These are phyloP conservation scores for Oncopodura yosiiana DNA, from an alignment of 1,140 invertebrate genomes.

Conservation along the genomic window DNA sequence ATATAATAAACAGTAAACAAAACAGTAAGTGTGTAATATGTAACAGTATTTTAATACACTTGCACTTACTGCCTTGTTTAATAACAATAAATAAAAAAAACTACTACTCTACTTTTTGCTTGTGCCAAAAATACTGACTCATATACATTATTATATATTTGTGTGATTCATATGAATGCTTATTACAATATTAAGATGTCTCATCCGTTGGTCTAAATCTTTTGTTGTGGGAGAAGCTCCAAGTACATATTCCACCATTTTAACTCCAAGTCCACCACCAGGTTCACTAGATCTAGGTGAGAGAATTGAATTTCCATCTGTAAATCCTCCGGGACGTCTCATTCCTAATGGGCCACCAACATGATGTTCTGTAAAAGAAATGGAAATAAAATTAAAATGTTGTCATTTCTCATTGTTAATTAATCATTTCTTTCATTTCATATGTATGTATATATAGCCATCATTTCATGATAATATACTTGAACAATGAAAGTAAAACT, in stretches of 20 bases:
- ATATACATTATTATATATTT: background rate
- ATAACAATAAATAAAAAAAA: no score
- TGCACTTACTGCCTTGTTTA: no score
- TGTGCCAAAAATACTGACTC: background rate
- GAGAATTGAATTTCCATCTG: constrained; percentile 43
- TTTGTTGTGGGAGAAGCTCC: constrained; percentile 78
- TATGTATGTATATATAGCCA: no score
- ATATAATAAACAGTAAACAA: no score
- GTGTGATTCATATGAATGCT: background rate
- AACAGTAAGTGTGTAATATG: no score
- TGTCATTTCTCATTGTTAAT: constrained; percentile 17
- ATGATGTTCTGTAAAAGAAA: constrained; percentile 34
- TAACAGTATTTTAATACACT: constrained; percentile 26
- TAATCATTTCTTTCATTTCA: no score
- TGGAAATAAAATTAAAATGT: constrained; percentile 15
- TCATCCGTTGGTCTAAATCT: constrained; percentile 59
- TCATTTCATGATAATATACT: no score
- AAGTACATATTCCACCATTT: constrained; percentile 97
- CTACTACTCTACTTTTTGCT: no score
- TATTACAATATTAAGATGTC: constrained; percentile 55
- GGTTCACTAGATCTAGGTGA: constrained; percentile 61
- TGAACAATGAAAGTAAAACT: no score
- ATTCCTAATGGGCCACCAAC: constrained; percentile 46
- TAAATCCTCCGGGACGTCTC: constrained; percentile 42
- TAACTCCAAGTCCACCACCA: constrained; percentile 75